Conservation (phyloP, 2,113 vertebrate genomes). For the Spizaetus ornatus region DNA sequence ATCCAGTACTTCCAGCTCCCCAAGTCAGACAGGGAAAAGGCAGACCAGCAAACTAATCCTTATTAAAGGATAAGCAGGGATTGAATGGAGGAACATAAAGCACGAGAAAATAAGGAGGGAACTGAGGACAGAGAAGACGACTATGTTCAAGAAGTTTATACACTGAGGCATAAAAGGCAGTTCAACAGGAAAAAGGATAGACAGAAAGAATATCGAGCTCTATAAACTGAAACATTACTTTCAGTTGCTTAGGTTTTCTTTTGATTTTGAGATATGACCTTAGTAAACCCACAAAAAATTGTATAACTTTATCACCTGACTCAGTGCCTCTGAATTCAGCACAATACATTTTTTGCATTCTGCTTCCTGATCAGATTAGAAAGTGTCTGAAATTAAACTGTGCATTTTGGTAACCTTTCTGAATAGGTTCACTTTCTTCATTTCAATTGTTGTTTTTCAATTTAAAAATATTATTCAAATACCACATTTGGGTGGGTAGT, state of each 20-base stretch:
- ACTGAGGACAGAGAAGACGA: neutral
- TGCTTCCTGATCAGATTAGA: neutral
- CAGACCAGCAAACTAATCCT: neutral
- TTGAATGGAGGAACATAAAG: neutral
- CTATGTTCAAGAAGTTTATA: neutral
- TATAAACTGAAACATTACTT: neutral
- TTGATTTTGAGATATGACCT: neutral
- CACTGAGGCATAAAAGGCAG: neutral
- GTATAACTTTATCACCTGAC: neutral
- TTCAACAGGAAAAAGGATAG: neutral
- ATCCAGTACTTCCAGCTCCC: neutral
- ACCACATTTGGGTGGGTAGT: conserved; percentile 17
- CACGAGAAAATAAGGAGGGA: neutral
- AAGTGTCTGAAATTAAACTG: neutral
- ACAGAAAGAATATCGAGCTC: neutral
- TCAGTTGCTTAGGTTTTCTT: neutral
- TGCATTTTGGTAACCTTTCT: neutral
- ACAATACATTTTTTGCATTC: neutral
- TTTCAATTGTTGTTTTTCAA: neutral
- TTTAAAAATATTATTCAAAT: conserved; percentile 29
- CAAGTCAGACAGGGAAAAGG: neutral
- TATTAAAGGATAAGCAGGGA: neutral
- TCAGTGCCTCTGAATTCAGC: neutral
- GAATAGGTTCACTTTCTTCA: neutral
- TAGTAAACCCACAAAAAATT: neutral